These are phyloP conservation scores for Capitulum mitella DNA, from an alignment of 2,888 invertebrate genomes.

Conservation along the genomic window DNA sequence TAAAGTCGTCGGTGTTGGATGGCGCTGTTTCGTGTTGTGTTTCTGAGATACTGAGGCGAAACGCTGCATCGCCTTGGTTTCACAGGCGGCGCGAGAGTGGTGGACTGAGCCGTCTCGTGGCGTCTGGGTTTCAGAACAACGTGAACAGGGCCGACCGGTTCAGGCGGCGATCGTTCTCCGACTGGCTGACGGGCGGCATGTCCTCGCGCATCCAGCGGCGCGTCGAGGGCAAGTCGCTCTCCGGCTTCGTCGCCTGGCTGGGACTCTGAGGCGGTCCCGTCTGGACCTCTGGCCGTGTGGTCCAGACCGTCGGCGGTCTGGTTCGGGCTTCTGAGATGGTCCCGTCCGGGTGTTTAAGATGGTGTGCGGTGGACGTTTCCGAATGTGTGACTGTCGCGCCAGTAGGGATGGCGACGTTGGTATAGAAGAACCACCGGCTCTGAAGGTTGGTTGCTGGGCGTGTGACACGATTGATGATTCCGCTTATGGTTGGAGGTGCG, in stretches of 20 bases:
- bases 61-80: background rate
- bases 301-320: too few species aligned
- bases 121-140: background rate
- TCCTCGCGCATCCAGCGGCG: background rate
- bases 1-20: background rate
- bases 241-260: background rate
- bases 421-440: too few species aligned
- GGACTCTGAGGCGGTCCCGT: background rate
- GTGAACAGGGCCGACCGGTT: background rate
- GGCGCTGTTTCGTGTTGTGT: too few species aligned
- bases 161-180: background rate
- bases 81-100: background rate
- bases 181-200: conserved; percentile 9
- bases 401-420: too few species aligned
- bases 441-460: too few species aligned
- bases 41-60: background rate
- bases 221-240: background rate
- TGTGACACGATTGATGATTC: too few species aligned
- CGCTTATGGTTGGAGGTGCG: too few species aligned
- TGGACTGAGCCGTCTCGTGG: background rate
- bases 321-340: too few species aligned
- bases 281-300: too few species aligned
- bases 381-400: too few species aligned
- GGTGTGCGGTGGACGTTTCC: too few species aligned
- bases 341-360: too few species aligned